Base-by-base conservation (phyloP, 2,888 invertebrate genomes). In the Scaptomyza caliginosa region DNA sequence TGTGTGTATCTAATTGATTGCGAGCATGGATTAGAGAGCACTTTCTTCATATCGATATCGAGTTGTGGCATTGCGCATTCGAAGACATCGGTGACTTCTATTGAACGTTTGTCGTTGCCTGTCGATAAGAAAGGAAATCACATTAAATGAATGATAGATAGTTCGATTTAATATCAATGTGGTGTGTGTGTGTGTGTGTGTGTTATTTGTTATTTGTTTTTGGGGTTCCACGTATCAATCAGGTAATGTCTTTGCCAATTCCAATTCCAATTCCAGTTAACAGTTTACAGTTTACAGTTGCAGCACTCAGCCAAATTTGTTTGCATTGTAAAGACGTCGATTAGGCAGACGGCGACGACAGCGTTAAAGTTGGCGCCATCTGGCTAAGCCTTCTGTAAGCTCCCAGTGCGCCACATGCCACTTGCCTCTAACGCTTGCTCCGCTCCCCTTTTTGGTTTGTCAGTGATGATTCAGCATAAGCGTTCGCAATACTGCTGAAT, bases 1-100 rank as follows among this genome's bases (percentile, higher is more conserved):
- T 34, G 30, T 30, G 8, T 84, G 67, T 80, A 83, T 80, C 83
- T 84, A 86, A 84, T 87, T 84, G 84, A 84, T 87, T 80, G 80
- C 67, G 23, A n/a, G n/a, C 46, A 54, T 39, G 83, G 83, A 83
- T 83, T 83, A 87, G 26, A 52, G 68, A 52, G 58, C 51, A 74
- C 78, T 80, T 86, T 80, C 86, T 80, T 74, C 72, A 65, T 55
- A 62, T 51, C 78, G 66, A 67, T 64, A 69, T 74, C 65, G 67
- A 50, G 48, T 55, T 43, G n/a, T n/a, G n/a, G 13, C 32, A 32
- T 10, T 26, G 7, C 24, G n/a, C 30, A n/a, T 3, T 11, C 43
- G 64, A 17, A 23, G 54, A 36, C 57, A 28, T 36, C 36, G 48
- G 8, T 32, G 48, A 32, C 21, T 39, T 30, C 19, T 51, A 11